Conservation (phyloP, 2,888 invertebrate genomes). For the Pocota personata region DNA sequence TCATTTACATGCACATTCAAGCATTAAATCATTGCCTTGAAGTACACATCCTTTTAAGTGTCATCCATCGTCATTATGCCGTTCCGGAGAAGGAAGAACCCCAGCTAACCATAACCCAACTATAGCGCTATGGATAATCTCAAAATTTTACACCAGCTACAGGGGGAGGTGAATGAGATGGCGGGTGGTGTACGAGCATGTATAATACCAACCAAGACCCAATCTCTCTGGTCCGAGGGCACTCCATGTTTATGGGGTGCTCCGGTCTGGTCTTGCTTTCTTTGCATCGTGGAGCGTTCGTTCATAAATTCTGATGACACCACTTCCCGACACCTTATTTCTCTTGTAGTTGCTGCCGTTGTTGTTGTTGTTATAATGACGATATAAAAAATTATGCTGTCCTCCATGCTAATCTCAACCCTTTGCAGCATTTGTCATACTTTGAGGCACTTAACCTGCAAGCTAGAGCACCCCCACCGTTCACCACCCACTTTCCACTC, state of each 20-base stretch:
- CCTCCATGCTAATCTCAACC: slow-evolving; percentile 71
- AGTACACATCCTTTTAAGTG: slow-evolving; percentile 75
- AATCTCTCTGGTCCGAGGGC: slow-evolving; percentile 44
- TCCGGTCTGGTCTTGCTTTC: background rate
- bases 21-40: slow-evolving; percentile 76
- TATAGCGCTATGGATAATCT: slow-evolving; percentile 56
- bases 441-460: slow-evolving; percentile 71
- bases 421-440: slow-evolving; percentile 72
- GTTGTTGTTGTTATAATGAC: slow-evolving; percentile 26
- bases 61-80: slow-evolving; percentile 76
- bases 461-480: slow-evolving; percentile 13
- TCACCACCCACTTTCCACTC: background rate
- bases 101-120: slow-evolving; percentile 51
- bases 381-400: slow-evolving; percentile 71
- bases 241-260: slow-evolving; percentile 54
- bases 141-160: slow-evolving; percentile 39
- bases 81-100: slow-evolving; percentile 25
- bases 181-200: background rate
- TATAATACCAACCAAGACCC: slow-evolving; percentile 1
- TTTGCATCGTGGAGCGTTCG: slow-evolving; percentile 55
- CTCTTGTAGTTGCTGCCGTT: slow-evolving; percentile 30
- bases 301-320: slow-evolving; percentile 72
- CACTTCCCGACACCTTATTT: slow-evolving; percentile 71
- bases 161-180: background rate
- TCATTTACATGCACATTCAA: slow-evolving; percentile 76